Conservation (phyloP, 2,888 invertebrate genomes). For the Chouioia cunea region DNA sequence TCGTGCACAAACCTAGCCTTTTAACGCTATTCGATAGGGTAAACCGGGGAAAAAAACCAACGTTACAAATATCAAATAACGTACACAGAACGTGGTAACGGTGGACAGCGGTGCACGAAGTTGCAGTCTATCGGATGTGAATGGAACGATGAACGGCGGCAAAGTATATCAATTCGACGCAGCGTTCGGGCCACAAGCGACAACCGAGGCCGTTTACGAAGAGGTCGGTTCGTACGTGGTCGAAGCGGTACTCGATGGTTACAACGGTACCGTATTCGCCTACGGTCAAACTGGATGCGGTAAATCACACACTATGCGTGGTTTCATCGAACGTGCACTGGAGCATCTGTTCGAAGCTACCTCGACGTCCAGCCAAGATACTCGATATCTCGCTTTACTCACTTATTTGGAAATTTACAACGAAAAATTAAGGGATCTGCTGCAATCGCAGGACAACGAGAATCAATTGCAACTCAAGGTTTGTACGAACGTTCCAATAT, state of each 20-base stretch:
- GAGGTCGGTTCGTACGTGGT: conserved; percentile 75
- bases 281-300: conserved; percentile 95
- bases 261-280: conserved; percentile 93
- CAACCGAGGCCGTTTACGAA: conserved; percentile 89
- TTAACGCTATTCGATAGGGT: too few relatives aligned
- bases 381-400: conserved; percentile 78
- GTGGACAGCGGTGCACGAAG: conserved; percentile 73
- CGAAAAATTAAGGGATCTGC: conserved; percentile 81
- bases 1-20: too few relatives aligned
- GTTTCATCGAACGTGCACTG: conserved; percentile 84
- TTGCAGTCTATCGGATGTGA: conserved; percentile 71
- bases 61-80: too few relatives aligned
- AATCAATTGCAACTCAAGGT: conserved; percentile 74
- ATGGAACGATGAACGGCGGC: conserved; percentile 47
- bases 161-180: conserved; percentile 79
- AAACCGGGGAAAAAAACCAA: too few relatives aligned
- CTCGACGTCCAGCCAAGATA: conserved; percentile 75
- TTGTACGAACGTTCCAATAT: too few relatives aligned
- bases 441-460: conserved; percentile 71
- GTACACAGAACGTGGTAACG: conserved; percentile 75
- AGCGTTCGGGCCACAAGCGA: conserved; percentile 81
- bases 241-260: conserved; percentile 88
- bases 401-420: conserved; percentile 89
- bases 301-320: conserved; percentile 86
- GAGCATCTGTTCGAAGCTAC: conserved; percentile 92